Evolutionary conservation across 2,113 vertebrate species (phyloP).

Genomic region (Procavia capensis): DNA sequence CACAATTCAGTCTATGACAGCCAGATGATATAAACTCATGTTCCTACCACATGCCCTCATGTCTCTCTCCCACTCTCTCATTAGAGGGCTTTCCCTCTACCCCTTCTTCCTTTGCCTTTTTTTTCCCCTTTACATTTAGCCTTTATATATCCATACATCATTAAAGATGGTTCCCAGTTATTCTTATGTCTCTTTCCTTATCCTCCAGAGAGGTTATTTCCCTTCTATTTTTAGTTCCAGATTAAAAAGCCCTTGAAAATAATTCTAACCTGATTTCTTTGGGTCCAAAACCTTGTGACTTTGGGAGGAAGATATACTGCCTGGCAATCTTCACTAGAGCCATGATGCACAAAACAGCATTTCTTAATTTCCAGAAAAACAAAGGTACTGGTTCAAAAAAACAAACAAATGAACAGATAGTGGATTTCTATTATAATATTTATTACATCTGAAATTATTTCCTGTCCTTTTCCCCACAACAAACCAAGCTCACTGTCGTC

Average conservation of each 20-base stretch:
- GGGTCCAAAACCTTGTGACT: not conserved
- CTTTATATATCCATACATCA: not conserved
- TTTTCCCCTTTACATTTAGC: not conserved
- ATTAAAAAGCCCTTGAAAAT: not conserved
- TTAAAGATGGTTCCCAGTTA: not conserved
- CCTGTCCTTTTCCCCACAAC: too few species aligned
- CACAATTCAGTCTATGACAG: too few species aligned
- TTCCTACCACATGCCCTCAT: rapidly evolving
- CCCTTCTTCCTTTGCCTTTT: not conserved
- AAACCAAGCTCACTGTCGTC: too few species aligned
- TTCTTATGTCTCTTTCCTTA: not conserved
- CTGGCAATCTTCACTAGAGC: not conserved
- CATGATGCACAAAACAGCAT: not conserved
- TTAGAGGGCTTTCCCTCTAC: too few species aligned
- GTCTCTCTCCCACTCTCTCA: not conserved
- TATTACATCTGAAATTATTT: not conserved
- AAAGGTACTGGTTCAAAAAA: not conserved
- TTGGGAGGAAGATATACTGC: not conserved
- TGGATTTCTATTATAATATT: not conserved
- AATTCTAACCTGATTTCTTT: not conserved
- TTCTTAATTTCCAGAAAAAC: not conserved
- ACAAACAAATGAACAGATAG: not conserved
- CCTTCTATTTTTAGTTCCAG: not conserved
- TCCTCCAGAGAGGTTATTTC: rapidly evolving
- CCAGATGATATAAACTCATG: not conserved